phyloP scores from a whole-genome alignment of 92 coral and sea anemone genomes.

The Pocillopora meandrina region DNA sequence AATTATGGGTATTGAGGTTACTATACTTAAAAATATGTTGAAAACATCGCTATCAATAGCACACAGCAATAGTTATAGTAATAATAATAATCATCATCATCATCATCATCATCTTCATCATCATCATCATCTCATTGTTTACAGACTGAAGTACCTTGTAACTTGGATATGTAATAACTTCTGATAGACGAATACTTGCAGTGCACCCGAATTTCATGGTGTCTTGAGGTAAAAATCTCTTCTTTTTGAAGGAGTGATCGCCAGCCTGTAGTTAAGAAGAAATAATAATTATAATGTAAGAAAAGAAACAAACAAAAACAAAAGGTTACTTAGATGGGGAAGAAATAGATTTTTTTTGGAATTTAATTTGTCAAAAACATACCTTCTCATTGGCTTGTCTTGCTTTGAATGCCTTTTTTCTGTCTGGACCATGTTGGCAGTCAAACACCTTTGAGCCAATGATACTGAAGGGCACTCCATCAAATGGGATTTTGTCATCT shows the following conservation, averaged over 20 bases:
- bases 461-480: conserved; percentile 59
- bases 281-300: no score
- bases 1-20: not conserved
- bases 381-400: conserved; percentile 14
- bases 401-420: conserved; percentile 41
- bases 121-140: no score
- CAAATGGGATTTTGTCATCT: conserved; percentile 50
- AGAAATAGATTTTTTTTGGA: no score
- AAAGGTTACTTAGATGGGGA: no score
- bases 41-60: no score
- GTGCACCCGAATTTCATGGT: conserved; percentile 65
- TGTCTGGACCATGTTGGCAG: conserved; percentile 74
- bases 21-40: no score
- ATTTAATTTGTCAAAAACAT: not conserved
- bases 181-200: conserved; percentile 51
- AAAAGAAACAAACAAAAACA: no score
- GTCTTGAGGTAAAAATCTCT: conserved; percentile 57
- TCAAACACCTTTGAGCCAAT: conserved; percentile 64
- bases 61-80: not conserved
- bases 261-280: conserved; percentile 36
- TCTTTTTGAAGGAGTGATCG: conserved; percentile 53
- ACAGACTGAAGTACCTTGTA: not conserved
- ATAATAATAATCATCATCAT: not conserved
- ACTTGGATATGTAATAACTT: conserved; percentile 55
- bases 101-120: no score